Percentiles rank a stretch among this genome's conserved stretches.
Evolutionary conservation across 2,797 vertebrate species (phyloP).

Genomic region (Gouania willdenowi): DNA sequence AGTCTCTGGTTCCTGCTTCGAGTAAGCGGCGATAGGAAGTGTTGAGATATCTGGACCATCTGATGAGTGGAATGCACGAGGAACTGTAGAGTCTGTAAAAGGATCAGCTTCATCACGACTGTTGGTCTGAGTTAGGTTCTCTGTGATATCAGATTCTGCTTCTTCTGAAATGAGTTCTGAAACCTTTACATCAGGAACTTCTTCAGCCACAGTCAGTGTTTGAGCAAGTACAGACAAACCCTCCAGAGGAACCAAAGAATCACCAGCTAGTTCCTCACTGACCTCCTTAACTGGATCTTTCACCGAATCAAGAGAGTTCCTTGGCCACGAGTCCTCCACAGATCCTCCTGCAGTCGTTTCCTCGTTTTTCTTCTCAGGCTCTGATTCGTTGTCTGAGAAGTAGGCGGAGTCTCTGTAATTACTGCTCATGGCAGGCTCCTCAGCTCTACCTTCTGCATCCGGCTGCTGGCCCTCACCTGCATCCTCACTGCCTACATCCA

Average conservation of each 20-base stretch:
- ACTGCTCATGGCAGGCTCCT: conserved; percentile 63
- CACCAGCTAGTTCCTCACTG: conserved; percentile 11
- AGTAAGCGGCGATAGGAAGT: conserved; percentile 16
- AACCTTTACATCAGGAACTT: not conserved
- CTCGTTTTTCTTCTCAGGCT: conserved; percentile 87
- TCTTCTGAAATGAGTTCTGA: conserved; percentile 11
- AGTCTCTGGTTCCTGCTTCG: conserved; percentile 28
- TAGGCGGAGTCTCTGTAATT: conserved; percentile 95
- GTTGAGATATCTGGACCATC: conserved; percentile 9
- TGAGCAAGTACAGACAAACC: conserved; percentile 15
- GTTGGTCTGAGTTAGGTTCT: conserved; percentile 25
- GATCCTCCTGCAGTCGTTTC: conserved; percentile 50
- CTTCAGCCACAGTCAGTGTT: conserved; percentile 3
- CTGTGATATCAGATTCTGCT: conserved; percentile 20
- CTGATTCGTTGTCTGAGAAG: conserved; percentile 96
- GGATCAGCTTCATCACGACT: conserved; percentile 31
- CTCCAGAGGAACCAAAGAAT: conserved; percentile 20
- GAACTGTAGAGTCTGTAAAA: conserved; percentile 35
- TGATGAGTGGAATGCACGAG: conserved; percentile 10
- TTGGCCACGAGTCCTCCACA: conserved; percentile 34
- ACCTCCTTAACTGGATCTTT: not conserved
- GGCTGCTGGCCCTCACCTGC: conserved; percentile 53
- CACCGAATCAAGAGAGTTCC: conserved; percentile 13
- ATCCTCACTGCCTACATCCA: conserved; percentile 49
- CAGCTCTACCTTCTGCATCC: conserved; percentile 30